Evolutionary conservation across 2,113 vertebrate species (phyloP), one percentile per base, ranked within the genome.

Genomic region (Sylvilagus bachmani): DNA sequence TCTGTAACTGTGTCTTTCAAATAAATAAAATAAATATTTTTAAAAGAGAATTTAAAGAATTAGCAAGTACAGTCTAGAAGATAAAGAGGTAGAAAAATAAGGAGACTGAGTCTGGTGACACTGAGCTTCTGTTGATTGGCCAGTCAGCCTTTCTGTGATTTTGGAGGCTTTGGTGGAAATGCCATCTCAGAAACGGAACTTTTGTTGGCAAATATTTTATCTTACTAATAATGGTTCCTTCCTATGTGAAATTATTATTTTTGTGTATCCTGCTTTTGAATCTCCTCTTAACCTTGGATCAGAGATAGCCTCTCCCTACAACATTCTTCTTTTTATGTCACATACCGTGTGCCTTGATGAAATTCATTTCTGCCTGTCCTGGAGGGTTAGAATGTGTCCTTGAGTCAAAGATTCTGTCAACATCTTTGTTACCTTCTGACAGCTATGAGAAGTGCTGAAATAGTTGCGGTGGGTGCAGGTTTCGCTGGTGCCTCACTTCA

Each of bases 291-390:
- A 86, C 67, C 31, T 38, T 51, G 84, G 25, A 91, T 81, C 61
- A 95, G 95, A 96, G 94, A 31, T 67, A 90, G 53, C 89, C 6
- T 93, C 55, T 95, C 75, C 90, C 78, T 95, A 90, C 89, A 92
- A 79, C 55, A 58, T 58, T 44, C 61, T 10, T 58, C 70, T 83
- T 97, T 96, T 96, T 95, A 81, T 73, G n/a, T 94, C 96, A 77
- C 83, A 58, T 84, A 71, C 36, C 94, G 31, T 62, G 9, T 86
- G 66, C 96, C 86, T 96, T 78, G 74, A 86, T 85, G 91, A 69
- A 75, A 90, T 93, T 78, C 94, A 14, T 95, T 94, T 95, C 71
- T 70, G 33, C 64, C 94, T 44, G n/a, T 6, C 11, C 1, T 74
- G 44, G 66, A 51, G 69, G 69, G 22, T 92, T 90, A 90, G 29